Base-by-base conservation (phyloP, 2,113 vertebrate genomes). In the Ornithorhynchus anatinus region DNA sequence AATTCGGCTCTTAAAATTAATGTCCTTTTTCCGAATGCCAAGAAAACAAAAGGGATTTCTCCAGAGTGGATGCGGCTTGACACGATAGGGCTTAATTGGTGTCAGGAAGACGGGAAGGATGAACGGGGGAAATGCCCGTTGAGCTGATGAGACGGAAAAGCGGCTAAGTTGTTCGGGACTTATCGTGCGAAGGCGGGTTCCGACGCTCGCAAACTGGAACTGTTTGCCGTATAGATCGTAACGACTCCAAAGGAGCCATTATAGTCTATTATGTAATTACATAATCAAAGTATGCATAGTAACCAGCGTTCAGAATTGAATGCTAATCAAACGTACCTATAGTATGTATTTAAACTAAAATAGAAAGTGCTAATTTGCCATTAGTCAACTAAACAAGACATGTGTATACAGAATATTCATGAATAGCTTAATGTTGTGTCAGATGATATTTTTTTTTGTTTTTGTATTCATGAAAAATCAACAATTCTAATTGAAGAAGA, bases 191-290 rank as follows among this genome's bases (percentile, higher is more conserved):
- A 68, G 36, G 12, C 83, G 80, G 84, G 79, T 86, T 87, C 86
- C 83, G 86, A 79, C 81, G 79, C 71, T 77, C 77, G 80, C 72
- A 78, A 82, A 87, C 78, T 74, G 84, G 70, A 86, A 85, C 78
- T 85, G 86, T 88, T 88, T 90, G 86, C 85, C 81, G 47, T 82
- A 87, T 86, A 85, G 82, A 83, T 80, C 82, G 76, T 89, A 89
- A 90, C 86, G 85, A 90, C 82, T 87, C 86, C 84, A 86, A 80
- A 87, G 86, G 85, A 90, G 78, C 86, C 78, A 87, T 89, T 87
- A 87, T 78, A 62, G 65, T 80, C 85, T 82, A 86, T 89, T 89
- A 88, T 89, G 84, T 84, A 84, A 85, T 88, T 88, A 89, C 79
- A 80, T 80, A 76, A 87, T 84, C 88, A 88, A 84, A 84, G 22